Evolutionary conservation across 2,113 vertebrate species (phyloP).

Genomic region (Nibea albiflora): DNA sequence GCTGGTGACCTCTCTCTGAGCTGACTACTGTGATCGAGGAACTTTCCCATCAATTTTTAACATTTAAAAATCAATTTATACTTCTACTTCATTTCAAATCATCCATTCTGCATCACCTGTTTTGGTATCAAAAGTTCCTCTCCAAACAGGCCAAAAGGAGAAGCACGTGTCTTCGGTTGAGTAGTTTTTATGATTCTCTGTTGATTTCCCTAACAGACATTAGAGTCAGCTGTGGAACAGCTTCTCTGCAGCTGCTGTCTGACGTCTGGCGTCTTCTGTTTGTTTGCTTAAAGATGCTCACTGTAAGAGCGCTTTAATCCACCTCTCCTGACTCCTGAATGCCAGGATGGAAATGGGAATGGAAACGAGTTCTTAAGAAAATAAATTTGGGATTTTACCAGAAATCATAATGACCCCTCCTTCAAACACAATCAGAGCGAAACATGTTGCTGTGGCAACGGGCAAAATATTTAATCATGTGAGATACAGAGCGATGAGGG

Average conservation of each 20-base stretch:
- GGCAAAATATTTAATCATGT: not conserved
- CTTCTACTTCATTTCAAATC: too few relatives aligned
- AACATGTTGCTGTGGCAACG: not conserved
- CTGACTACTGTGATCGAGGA: not conserved
- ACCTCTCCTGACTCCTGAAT: not conserved
- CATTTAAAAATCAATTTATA: too few relatives aligned
- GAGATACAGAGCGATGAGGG: not conserved
- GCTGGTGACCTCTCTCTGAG: not conserved
- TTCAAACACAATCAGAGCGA: not conserved
- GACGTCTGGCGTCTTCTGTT: not conserved
- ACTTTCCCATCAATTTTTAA: not conserved
- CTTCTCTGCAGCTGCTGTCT: constrained; percentile 9
- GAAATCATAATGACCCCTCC: not conserved
- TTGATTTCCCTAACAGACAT: constrained; percentile 2
- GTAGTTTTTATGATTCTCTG: not conserved
- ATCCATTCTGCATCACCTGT: not conserved
- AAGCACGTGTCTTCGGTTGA: not conserved
- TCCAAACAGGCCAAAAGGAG: not conserved
- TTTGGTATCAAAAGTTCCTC: not conserved
- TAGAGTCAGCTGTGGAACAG: not conserved
- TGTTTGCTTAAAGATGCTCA: not conserved
- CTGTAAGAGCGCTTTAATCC: not conserved
- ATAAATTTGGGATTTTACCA: not conserved
- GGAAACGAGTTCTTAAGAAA: not conserved
- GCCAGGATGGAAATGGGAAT: not conserved